A percentile compares a stretch with the other conserved stretches of the same genome.
Conservation (phyloP, 2,888 invertebrate species). For the Scaptomyza flava region DNA sequence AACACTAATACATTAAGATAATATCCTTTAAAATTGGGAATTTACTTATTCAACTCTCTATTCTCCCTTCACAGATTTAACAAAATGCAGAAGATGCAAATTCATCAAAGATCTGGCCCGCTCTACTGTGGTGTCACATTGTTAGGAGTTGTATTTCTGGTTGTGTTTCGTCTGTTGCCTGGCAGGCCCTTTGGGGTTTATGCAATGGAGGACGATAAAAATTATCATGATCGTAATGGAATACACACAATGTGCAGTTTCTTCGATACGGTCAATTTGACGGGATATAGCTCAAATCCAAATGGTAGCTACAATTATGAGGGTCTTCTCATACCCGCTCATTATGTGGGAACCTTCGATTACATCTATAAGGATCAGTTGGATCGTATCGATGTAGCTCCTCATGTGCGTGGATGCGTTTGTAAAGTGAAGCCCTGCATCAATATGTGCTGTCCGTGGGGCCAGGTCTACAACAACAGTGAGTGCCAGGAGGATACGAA, state of each 20-base stretch:
- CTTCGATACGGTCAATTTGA: slow-evolving; percentile 82
- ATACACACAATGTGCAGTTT: slow-evolving; percentile 73
- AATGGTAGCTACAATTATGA: slow-evolving; percentile 82
- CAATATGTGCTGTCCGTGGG: slow-evolving; percentile 82
- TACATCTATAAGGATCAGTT: slow-evolving; percentile 66
- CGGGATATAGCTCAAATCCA: slow-evolving; percentile 63
- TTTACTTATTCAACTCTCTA: background rate
- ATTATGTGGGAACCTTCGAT: slow-evolving; percentile 75
- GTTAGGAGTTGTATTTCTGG: slow-evolving; percentile 46
- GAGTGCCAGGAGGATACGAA: slow-evolving; percentile 45
- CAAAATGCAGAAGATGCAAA: slow-evolving; percentile 48
- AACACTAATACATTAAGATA: too few species aligned
- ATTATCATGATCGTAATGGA: slow-evolving; percentile 69
- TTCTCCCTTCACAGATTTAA: slow-evolving; percentile 23
- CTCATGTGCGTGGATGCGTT: slow-evolving; percentile 82
- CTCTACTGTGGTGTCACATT: slow-evolving; percentile 65
- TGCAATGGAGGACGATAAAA: slow-evolving; percentile 43
- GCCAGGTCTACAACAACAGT: slow-evolving; percentile 42
- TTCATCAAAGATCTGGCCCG: slow-evolving; percentile 46
- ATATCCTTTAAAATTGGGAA: too few species aligned
- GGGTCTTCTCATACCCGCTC: slow-evolving; percentile 76
- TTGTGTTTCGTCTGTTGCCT: slow-evolving; percentile 58
- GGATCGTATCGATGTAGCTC: slow-evolving; percentile 62
- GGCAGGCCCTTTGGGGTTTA: slow-evolving; percentile 56
- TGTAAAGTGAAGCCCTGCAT: slow-evolving; percentile 82